Percentiles rank a stretch among this genome's conserved stretches.
Evolutionary conservation across 1,140 invertebrate genomes (phyloP).

Genomic region (Achroia grisella): DNA sequence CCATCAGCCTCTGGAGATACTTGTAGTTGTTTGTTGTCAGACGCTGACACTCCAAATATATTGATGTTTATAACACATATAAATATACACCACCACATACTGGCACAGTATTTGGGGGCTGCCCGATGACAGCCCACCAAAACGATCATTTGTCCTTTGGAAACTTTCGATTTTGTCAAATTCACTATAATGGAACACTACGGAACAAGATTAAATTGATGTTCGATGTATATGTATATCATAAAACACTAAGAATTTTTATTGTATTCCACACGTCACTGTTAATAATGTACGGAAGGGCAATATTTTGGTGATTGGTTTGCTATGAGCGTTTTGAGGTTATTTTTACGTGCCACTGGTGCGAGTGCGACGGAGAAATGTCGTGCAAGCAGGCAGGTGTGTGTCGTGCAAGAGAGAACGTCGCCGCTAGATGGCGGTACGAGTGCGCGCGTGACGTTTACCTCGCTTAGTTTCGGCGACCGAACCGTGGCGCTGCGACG

Average conservation of each 20-base stretch:
- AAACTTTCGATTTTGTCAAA: constrained; percentile 61
- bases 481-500: constrained; percentile 60
- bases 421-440: constrained; percentile 49
- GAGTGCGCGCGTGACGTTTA: constrained; percentile 38
- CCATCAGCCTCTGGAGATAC: constrained; percentile 25
- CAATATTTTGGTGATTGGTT: constrained; percentile 52
- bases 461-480: constrained; percentile 49
- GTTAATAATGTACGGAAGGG: constrained; percentile 32
- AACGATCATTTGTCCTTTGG: constrained; percentile 53
- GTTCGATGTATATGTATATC: constrained; percentile 17
- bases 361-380: constrained; percentile 63
- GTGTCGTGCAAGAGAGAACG: constrained; percentile 10
- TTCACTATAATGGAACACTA: constrained; percentile 45
- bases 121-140: constrained; percentile 68
- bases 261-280: constrained; percentile 37
- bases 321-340: constrained; percentile 58
- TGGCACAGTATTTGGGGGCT: constrained; percentile 65
- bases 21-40: constrained; percentile 27
- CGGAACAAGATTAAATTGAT: constrained; percentile 11
- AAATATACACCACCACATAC: constrained; percentile 66
- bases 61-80: constrained; percentile 54
- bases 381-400: constrained; percentile 51
- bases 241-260: constrained; percentile 27
- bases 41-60: constrained; percentile 42
- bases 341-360: constrained; percentile 68